phyloP scores from a whole-genome alignment of 2,888 invertebrate genomes.

The Anticlea derivata region DNA sequence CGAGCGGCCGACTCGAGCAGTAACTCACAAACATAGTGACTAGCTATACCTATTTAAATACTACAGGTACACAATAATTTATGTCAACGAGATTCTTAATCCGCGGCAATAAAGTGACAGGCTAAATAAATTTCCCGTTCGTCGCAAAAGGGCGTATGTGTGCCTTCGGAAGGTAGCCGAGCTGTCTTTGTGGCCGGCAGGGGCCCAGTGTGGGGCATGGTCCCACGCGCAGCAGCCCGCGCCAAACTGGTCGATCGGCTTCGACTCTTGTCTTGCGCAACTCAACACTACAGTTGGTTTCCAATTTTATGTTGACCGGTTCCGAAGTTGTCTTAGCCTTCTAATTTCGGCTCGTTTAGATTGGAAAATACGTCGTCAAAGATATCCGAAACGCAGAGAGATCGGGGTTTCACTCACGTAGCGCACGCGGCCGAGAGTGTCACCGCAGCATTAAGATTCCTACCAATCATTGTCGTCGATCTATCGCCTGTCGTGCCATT shows the following conservation, averaged over 20 bases:
- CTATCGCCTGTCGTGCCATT: constrained; percentile 41
- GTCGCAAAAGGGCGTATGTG: constrained; percentile 49
- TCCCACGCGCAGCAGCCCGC: constrained; percentile 71
- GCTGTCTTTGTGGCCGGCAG: constrained; percentile 33
- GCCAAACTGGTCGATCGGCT: constrained; percentile 74
- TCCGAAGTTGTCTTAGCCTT: constrained; percentile 80
- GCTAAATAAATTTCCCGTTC: constrained; percentile 57
- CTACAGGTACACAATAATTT: constrained; percentile 64
- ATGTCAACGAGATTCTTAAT: constrained; percentile 75
- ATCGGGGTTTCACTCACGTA: constrained; percentile 47
- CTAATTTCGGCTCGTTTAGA: constrained; percentile 83
- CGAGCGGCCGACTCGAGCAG: neutral
- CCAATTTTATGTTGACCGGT: constrained; percentile 84
- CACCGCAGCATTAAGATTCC: constrained; percentile 42
- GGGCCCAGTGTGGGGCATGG: constrained; percentile 51
- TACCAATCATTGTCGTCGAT: constrained; percentile 42
- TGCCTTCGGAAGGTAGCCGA: neutral
- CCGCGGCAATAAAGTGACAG: constrained; percentile 68
- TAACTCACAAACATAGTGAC: constrained; percentile 32
- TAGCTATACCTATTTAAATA: constrained; percentile 54
- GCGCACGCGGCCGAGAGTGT: constrained; percentile 27
- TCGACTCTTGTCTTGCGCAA: constrained; percentile 72
- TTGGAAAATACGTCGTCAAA: constrained; percentile 75
- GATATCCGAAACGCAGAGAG: constrained; percentile 37
- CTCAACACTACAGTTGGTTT: constrained; percentile 79